Percentiles rank a stretch among this genome's conserved stretches.
Conservation (phyloP, 2,888 invertebrate species). For the Serrognathus titanus region DNA sequence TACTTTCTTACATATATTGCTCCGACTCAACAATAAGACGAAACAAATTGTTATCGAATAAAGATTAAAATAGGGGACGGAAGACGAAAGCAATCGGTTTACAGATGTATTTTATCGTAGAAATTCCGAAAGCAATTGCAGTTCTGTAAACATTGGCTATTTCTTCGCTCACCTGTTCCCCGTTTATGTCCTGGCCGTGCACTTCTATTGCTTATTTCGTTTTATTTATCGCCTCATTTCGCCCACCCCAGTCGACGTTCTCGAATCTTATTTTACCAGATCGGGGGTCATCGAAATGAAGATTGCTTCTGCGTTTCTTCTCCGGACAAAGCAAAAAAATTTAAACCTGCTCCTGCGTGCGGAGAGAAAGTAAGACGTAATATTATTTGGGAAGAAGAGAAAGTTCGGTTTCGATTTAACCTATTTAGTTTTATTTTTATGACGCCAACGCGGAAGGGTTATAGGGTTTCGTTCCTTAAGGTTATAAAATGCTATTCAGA, state of each 20-base stretch:
- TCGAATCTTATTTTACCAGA: not conserved
- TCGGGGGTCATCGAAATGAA: constrained; percentile 1
- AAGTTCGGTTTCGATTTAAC: not conserved
- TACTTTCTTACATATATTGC: too few relatives aligned
- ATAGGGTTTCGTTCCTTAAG: not conserved
- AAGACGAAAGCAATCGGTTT: constrained; percentile 34
- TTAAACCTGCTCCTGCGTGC: not conserved
- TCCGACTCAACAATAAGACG: too few relatives aligned
- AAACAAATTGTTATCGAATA: constrained; percentile 8
- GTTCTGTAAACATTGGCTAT: constrained; percentile 39
- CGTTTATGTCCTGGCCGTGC: constrained; percentile 27
- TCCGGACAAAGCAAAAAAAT: not conserved
- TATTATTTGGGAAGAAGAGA: not conserved
- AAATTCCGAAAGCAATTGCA: constrained; percentile 38
- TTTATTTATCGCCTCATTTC: constrained; percentile 2
- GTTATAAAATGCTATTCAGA: not conserved
- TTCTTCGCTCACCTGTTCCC: constrained; percentile 37
- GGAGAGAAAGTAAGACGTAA: not conserved
- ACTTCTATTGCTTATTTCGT: constrained; percentile 1
- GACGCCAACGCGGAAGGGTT: not conserved
- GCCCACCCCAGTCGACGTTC: not conserved
- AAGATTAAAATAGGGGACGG: constrained; percentile 32
- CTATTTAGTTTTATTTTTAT: not conserved
- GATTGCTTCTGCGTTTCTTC: not conserved
- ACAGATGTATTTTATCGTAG: constrained; percentile 39